Base-by-base conservation (phyloP, 2,797 vertebrate species). In the Heteromormyrus szaboi region DNA sequence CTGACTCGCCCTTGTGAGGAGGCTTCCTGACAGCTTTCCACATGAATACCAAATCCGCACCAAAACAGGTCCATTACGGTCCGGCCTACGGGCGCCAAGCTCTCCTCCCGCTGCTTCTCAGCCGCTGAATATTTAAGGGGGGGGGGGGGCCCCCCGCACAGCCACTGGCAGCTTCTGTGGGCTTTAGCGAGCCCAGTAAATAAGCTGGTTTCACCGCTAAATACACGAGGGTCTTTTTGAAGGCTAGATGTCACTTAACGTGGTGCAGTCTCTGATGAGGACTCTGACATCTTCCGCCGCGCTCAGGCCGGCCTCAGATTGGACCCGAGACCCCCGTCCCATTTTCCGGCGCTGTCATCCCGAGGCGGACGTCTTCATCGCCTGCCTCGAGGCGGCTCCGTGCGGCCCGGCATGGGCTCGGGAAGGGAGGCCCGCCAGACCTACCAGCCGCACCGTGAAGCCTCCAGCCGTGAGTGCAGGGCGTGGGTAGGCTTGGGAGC, bases 161-260 rank as follows among this genome's bases (percentile, higher is more conserved):
- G 94, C 92, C 93, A 91, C 91, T 91, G 88, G 93, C 90, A 48
- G 44, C 44, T 22, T 83, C 79, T 48, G 91, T 14, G 93, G 91
- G 94, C 93, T 94, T 96, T 95, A 95, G 94, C 94, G 95, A 95
- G 95, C 93, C 93, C 90, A 90, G 94, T 96, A 96, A 96, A 95
- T 96, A 96, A 95, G 94, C 93, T 87, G 29, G 91, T 50, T 50
- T 86, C 88, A 76, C 88, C 19, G 2, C 88, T 90, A 93, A 92
- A 93, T 89, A 91, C 92, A 91, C 91, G 88, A 92, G 91, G 91
- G 91, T 90, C 90, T 91, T 92, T 92, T 90, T 87, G 81, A 85
- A 83, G 72, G 44, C 90, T 33, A 90, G 93, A 94, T 95, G 94
- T 95, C 95, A 96, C 93, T 96, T 94, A 95, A 93, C 48, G 85